These are phyloP conservation scores for Polymixis flavicincta DNA, from an alignment of 2,888 invertebrate genomes.

Conservation along the genomic window DNA sequence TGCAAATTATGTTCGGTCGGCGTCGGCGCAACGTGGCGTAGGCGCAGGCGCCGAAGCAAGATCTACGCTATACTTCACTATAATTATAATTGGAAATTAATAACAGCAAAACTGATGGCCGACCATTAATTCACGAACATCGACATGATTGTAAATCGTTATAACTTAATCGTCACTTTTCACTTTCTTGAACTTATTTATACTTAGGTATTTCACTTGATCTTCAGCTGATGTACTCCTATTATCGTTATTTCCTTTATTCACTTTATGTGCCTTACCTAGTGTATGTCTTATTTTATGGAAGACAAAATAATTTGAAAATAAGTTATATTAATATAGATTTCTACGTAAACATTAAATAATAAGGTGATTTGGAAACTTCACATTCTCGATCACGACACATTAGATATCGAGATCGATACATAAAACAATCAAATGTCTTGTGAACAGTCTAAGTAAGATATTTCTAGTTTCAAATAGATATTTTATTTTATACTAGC, in stretches of 20 bases:
- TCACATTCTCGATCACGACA: not conserved
- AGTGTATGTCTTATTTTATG: not conserved
- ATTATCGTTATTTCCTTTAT: not conserved
- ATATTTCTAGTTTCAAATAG: conserved; percentile 7
- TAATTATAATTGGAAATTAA: conserved; percentile 71
- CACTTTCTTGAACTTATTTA: conserved; percentile 46
- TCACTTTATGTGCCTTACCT: not conserved
- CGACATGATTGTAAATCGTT: conserved; percentile 42
- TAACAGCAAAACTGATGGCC: conserved; percentile 59
- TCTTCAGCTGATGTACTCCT: conserved; percentile 9
- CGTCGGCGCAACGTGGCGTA: conserved; percentile 74
- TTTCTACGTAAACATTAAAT: not conserved
- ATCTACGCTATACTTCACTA: conserved; percentile 61
- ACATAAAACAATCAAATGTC: conserved; percentile 4
- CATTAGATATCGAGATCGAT: not conserved
- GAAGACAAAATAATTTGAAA: not conserved
- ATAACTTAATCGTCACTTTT: conserved; percentile 50
- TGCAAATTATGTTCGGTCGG: conserved; percentile 82
- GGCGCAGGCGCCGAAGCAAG: conserved; percentile 82
- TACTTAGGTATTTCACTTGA: conserved; percentile 20
- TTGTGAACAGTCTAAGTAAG: not conserved
- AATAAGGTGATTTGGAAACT: not conserved
- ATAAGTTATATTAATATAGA: not conserved
- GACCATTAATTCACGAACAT: conserved; percentile 44
- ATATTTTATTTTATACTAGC: conserved; percentile 24